Evolutionary conservation across 2,113 vertebrate species (phyloP), one percentile per base, ranked within the genome.

Genomic region (Opisthocomus hoazin): DNA sequence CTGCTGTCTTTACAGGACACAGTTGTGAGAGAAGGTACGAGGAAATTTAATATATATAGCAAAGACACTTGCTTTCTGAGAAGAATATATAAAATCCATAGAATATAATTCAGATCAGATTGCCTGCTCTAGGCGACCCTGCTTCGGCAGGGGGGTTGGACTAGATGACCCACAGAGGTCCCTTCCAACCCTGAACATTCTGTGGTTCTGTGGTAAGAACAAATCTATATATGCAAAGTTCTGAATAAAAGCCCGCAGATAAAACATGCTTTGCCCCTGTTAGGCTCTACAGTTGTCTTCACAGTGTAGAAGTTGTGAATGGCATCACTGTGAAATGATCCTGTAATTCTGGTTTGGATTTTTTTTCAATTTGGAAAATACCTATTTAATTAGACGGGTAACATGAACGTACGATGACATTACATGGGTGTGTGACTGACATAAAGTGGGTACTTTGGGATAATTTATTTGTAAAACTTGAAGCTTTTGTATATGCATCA

Each of bases 221-320:
- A 50, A 70, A 74, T 46, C 26, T 41, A 27, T 50, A 27, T 50
- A 50, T 60, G 10, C 43, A 70, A 65, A 90, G 46, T 63, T 66
- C 26, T 53, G 60, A 95, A 97, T 89, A 96, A 95, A 95, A 89
- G 12, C 36, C 12, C 86, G 81, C 11, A 24, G 51, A 48, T 71
- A 20, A 95, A 87, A 56, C 22, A 12, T 5, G 4, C 17, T 90
- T 86, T 92, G 64, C 48, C 50, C 91, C 8, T 73, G 1, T 74
- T 66, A 56, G 39, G 90, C 13, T 85, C 45, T 37, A 6, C 29
- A 8, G n/a, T 74, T 91, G n/a, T 74, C 89, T 84, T 75, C 74
- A 57, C 43, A 11, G 77, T 50, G 21, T 29, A 50, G 30, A 64
- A 60, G 19, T 90, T 78, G n/a, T 66, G 84, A 78, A 30, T 61